Percentiles rank a stretch among this genome's conserved stretches.
Conservation (phyloP, 1,140 invertebrate species). For the Drosophila murphyi region DNA sequence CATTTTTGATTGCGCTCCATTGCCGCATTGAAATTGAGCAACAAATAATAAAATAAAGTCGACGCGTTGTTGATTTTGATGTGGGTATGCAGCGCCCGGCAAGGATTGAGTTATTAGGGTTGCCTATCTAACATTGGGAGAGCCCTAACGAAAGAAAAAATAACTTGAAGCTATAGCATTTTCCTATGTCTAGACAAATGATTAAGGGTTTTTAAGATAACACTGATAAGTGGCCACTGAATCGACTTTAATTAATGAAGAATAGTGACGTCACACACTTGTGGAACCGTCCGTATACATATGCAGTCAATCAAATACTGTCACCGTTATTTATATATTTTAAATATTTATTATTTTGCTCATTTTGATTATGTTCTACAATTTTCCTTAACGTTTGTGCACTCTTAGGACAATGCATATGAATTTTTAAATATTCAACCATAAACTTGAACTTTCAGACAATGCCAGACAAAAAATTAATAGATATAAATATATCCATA, state of each 20-base stretch:
- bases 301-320: too few relatives aligned
- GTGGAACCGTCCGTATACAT: too few relatives aligned
- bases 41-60: slow-evolving; percentile 20
- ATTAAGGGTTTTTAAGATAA: neutral
- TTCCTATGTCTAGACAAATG: slow-evolving; percentile 8
- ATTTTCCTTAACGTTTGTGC: too few relatives aligned
- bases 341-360: too few relatives aligned
- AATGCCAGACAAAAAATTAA: neutral
- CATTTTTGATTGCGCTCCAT: slow-evolving; percentile 61
- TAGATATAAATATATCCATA: neutral
- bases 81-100: slow-evolving; percentile 19
- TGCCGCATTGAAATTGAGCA: slow-evolving; percentile 18
- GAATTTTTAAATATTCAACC: too few relatives aligned
- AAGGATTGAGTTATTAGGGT: slow-evolving; percentile 34
- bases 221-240: neutral
- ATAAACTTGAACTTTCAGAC: neutral
- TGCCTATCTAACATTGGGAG: neutral
- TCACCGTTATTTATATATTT: too few relatives aligned
- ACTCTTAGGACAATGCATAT: too few relatives aligned
- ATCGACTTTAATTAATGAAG: neutral
- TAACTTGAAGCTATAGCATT: neutral
- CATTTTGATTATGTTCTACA: too few relatives aligned
- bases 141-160: neutral
- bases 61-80: slow-evolving; percentile 22
- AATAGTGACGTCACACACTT: too few relatives aligned